phyloP scores from a whole-genome alignment of 2,797 vertebrate genomes.

The Todus mexicanus region DNA sequence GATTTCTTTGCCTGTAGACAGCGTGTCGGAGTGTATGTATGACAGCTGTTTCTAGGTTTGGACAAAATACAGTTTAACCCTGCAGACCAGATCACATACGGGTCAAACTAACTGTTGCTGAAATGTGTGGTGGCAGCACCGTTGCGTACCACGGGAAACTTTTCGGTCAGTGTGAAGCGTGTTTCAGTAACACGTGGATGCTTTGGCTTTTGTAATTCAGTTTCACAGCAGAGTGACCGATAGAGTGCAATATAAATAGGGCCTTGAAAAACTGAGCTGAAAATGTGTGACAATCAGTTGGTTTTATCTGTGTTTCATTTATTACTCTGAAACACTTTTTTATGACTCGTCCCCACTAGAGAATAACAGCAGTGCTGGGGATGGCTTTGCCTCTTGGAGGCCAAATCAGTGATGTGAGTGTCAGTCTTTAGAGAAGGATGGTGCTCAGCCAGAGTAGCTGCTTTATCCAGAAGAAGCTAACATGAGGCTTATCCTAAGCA shows the following conservation, averaged over 20 bases:
- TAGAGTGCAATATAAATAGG: neutral
- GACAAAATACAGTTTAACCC: neutral
- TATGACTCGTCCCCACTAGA: neutral
- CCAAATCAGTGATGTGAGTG: fast-evolving
- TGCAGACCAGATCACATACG: neutral
- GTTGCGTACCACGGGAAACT: neutral
- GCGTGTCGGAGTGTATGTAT: fast-evolving
- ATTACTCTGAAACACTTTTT: neutral
- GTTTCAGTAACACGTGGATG: neutral
- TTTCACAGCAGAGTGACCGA: neutral
- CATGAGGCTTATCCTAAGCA: neutral
- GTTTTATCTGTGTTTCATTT: neutral
- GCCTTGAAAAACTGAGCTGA: neutral
- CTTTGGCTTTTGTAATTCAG: neutral
- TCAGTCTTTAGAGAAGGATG: neutral
- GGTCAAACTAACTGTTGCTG: neutral
- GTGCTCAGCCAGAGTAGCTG: neutral
- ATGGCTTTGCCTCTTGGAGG: neutral
- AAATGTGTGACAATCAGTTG: neutral
- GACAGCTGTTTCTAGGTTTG: neutral
- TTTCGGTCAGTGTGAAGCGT: fast-evolving
- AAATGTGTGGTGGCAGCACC: fast-evolving
- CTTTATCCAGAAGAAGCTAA: neutral
- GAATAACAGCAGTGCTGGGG: neutral
- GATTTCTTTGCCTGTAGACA: neutral